Evolutionary conservation across 2,888 invertebrate genomes (phyloP).

Genomic region (Allacma fusca): DNA sequence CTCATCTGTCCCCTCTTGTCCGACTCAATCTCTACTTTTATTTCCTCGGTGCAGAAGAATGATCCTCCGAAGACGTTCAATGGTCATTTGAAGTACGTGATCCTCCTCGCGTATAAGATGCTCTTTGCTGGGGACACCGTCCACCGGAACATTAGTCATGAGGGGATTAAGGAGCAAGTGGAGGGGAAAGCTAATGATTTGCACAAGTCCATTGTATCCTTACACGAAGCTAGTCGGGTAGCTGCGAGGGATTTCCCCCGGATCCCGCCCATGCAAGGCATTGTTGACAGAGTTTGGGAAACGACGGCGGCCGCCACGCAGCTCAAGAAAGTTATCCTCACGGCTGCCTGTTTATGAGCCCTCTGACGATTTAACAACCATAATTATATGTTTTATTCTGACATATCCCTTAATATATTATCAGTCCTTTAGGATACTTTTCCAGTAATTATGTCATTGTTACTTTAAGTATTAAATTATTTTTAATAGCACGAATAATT

Average conservation of each 20-base stretch:
- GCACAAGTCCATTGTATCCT: constrained; percentile 53
- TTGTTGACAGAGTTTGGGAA: constrained; percentile 55
- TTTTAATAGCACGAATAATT: no score
- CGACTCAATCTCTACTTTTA: constrained; percentile 90
- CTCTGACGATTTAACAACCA: no score
- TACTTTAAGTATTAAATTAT: no score
- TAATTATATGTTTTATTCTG: no score
- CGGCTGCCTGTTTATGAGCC: constrained; percentile 43
- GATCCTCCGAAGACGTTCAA: constrained; percentile 92
- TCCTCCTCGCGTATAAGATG: constrained; percentile 90
- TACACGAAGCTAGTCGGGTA: constrained; percentile 56
- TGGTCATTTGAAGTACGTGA: constrained; percentile 92
- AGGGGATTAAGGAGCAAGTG: constrained; percentile 64
- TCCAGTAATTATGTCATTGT: no score
- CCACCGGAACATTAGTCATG: constrained; percentile 81
- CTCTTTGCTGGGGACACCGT: constrained; percentile 95
- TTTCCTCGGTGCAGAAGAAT: constrained; percentile 88
- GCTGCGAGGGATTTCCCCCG: constrained; percentile 56
- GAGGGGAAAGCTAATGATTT: constrained; percentile 57
- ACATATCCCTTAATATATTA: no score
- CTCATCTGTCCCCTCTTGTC: constrained; percentile 85
- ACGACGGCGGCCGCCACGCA: constrained; percentile 54
- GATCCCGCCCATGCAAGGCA: constrained; percentile 57
- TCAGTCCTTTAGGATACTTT: no score
- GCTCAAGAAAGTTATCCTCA: constrained; percentile 57